Conservation (phyloP, 37 sponge, comb jelly and placozoan genomes). For the Oscarella lobularis region DNA sequence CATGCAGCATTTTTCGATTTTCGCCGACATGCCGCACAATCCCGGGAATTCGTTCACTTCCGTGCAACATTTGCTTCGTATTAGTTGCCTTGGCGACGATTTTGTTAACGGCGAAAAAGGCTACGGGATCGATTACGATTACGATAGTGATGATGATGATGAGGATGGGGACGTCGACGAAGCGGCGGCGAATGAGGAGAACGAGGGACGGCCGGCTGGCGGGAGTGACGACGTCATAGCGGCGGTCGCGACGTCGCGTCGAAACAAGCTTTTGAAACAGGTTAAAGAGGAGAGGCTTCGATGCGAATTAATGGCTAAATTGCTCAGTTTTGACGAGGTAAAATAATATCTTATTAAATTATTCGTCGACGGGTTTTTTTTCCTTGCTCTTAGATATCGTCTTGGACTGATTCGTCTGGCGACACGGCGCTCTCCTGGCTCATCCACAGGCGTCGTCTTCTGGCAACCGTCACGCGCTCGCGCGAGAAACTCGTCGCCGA, state of each 20-base stretch:
- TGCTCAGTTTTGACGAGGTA: not conserved
- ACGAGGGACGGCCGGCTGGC: too few species aligned
- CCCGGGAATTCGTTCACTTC: not conserved
- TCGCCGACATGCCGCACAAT: not conserved
- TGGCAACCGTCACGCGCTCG: not conserved
- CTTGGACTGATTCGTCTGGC: not conserved
- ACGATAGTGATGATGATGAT: too few species aligned
- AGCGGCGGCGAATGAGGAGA: too few species aligned
- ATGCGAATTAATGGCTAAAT: not conserved
- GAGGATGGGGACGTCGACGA: too few species aligned
- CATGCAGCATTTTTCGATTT: not conserved
- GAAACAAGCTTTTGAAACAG: too few species aligned
- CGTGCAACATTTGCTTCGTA: not conserved
- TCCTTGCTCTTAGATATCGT: too few species aligned
- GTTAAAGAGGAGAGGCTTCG: not conserved
- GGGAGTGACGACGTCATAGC: too few species aligned
- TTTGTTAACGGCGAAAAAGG: too few species aligned
- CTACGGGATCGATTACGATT: too few species aligned
- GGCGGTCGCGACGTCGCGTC: too few species aligned
- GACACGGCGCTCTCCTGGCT: not conserved
- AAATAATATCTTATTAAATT: too few species aligned
- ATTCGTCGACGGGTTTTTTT: too few species aligned
- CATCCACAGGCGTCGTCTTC: not conserved
- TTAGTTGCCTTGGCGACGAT: not conserved
- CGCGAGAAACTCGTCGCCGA: not conserved